These are phyloP conservation scores for Lateolabrax maculatus DNA, from an alignment of 2,797 vertebrate species.

Conservation along the genomic window DNA sequence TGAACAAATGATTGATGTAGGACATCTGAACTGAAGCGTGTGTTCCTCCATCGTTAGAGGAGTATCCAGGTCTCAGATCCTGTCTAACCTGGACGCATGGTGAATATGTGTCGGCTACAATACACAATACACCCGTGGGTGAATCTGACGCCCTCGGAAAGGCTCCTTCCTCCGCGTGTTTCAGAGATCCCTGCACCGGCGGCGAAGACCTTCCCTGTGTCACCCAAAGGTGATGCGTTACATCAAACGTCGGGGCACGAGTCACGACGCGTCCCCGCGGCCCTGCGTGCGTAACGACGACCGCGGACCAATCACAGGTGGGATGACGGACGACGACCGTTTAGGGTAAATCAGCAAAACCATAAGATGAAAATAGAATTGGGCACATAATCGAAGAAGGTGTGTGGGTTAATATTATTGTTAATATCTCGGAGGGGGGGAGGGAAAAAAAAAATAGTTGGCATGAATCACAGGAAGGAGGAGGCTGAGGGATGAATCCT, in stretches of 20 bases:
- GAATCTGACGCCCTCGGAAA: too few relatives aligned
- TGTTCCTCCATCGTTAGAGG: not conserved
- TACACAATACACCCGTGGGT: not conserved
- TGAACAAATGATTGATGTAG: not conserved
- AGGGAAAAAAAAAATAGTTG: not conserved
- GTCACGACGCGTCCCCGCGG: slow-evolving; percentile 59
- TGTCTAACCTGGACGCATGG: not conserved
- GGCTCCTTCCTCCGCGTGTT: not conserved
- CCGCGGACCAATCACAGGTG: slow-evolving; percentile 77
- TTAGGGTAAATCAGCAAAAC: slow-evolving; percentile 65
- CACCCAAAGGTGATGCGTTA: slow-evolving; percentile 68
- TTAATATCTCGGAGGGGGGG: not conserved
- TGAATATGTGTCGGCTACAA: too few relatives aligned
- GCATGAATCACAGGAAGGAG: not conserved
- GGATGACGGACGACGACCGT: slow-evolving; percentile 70
- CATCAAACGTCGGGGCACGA: slow-evolving; percentile 72
- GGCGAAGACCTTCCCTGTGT: slow-evolving; percentile 56
- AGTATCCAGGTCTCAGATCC: not conserved
- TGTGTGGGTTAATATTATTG: accelerated
- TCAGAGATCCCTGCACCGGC: not conserved
- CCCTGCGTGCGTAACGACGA: slow-evolving; percentile 73
- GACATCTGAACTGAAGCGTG: not conserved
- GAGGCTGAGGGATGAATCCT: slow-evolving; percentile 7
- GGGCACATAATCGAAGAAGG: not conserved
- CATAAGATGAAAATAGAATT: slow-evolving; percentile 38